A percentile compares a stretch with the other conserved stretches of the same genome.
These are phyloP conservation scores for Plectropomus leopardus DNA, from an alignment of 2,113 vertebrate species.

Conservation along the genomic window DNA sequence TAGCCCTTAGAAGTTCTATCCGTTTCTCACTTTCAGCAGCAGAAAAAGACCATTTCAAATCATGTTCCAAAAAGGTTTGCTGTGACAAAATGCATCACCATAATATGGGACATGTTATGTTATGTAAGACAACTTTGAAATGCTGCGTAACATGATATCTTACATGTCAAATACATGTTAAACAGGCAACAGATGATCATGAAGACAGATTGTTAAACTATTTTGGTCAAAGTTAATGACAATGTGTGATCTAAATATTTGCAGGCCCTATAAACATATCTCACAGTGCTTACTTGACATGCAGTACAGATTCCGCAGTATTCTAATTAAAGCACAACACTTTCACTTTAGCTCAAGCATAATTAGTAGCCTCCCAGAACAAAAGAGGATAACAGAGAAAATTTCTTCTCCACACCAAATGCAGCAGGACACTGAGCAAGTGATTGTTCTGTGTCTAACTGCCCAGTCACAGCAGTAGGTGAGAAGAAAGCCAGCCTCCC, in stretches of 20 bases:
- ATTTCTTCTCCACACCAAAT: not conserved
- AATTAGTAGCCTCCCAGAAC: not conserved
- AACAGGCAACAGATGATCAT: not conserved
- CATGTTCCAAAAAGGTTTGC: not conserved
- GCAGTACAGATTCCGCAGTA: not conserved
- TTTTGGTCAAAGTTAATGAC: no score
- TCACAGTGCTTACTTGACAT: not conserved
- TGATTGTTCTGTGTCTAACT: conserved; percentile 26
- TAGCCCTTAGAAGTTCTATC: not conserved
- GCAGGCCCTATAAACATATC: not conserved
- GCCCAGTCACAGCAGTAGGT: conserved; percentile 53
- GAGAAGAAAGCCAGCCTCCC: conserved; percentile 37
- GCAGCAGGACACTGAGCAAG: not conserved
- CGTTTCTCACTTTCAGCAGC: not conserved
- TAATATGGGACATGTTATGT: not conserved
- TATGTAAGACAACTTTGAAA: not conserved
- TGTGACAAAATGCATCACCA: not conserved
- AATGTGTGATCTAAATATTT: no score
- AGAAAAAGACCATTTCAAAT: not conserved
- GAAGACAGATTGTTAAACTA: not conserved
- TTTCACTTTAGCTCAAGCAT: not conserved
- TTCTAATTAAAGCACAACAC: conserved; percentile 5
- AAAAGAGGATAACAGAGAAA: not conserved
- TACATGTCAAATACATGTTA: not conserved
- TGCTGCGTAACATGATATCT: not conserved